Conservation (phyloP, 2,797 vertebrate genomes). For the Chloroceryle inda region DNA sequence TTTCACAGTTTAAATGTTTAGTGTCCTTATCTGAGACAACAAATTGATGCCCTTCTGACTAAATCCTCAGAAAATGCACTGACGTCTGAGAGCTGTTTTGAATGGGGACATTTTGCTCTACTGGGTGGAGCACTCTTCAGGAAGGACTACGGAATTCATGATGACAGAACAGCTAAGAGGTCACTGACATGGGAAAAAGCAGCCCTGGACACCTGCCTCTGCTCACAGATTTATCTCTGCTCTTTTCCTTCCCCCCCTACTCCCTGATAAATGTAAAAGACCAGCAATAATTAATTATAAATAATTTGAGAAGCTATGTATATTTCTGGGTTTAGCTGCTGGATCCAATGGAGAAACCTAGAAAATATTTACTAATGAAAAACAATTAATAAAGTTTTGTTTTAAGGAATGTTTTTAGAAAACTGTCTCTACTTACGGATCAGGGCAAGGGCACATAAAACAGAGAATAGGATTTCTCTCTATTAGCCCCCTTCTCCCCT, state of each 20-base stretch:
- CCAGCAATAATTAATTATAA: background rate
- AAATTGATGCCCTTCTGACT: slow-evolving; percentile 12
- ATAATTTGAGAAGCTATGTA: fast-evolving
- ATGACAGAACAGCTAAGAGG: background rate
- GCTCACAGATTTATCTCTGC: background rate
- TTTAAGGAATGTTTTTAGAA: background rate
- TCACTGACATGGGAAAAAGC: background rate
- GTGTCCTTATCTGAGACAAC: background rate
- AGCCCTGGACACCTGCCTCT: background rate
- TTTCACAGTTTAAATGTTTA: background rate
- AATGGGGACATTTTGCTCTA: background rate
- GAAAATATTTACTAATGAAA: background rate
- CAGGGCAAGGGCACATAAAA: too few species aligned
- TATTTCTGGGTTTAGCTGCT: background rate
- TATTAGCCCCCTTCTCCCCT: too few species aligned
- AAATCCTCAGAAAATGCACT: background rate
- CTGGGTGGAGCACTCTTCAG: background rate
- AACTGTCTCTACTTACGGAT: background rate
- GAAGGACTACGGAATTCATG: background rate
- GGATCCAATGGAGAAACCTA: background rate
- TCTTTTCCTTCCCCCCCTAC: background rate
- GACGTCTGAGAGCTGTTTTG: background rate
- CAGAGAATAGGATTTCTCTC: too few species aligned
- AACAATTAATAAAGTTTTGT: background rate
- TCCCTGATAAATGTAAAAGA: background rate